These are phyloP conservation scores for Cydia splendana DNA, from an alignment of 1,140 invertebrate genomes.

Conservation along the genomic window DNA sequence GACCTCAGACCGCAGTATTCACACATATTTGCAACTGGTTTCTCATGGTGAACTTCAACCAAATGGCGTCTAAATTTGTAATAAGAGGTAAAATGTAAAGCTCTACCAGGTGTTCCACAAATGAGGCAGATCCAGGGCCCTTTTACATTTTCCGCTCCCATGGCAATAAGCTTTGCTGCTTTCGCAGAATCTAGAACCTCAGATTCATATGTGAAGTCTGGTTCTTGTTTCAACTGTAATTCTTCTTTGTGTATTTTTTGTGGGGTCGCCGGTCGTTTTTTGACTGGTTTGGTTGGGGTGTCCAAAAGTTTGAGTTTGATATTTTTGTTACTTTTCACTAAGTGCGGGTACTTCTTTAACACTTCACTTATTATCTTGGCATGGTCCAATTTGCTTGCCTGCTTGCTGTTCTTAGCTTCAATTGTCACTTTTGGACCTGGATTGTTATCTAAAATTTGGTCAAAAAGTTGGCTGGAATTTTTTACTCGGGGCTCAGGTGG, in stretches of 20 bases:
- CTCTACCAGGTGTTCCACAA: slow-evolving; percentile 83
- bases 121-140: slow-evolving; percentile 86
- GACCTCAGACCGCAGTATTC: slow-evolving; percentile 91
- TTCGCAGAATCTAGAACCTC: slow-evolving; percentile 74
- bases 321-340: slow-evolving; percentile 92
- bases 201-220: slow-evolving; percentile 71
- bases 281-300: slow-evolving; percentile 56
- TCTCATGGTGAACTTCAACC: slow-evolving; percentile 89
- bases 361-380: slow-evolving; percentile 93
- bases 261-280: slow-evolving; percentile 49
- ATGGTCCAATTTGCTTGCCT: slow-evolving; percentile 83
- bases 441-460: slow-evolving; percentile 65
- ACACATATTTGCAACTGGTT: slow-evolving; percentile 89
- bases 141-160: slow-evolving; percentile 80
- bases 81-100: slow-evolving; percentile 87
- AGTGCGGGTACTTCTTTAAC: slow-evolving; percentile 92
- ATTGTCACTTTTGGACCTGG: slow-evolving; percentile 65
- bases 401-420: slow-evolving; percentile 62
- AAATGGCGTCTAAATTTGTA: slow-evolving; percentile 89
- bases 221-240: slow-evolving; percentile 39
- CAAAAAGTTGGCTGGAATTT: slow-evolving; percentile 71
- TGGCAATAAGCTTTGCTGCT: slow-evolving; percentile 73
- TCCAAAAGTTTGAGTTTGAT: slow-evolving; percentile 91
- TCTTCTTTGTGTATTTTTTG: slow-evolving; percentile 53
- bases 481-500: slow-evolving; percentile 43